Conservation (phyloP, 1,140 invertebrate genomes). For the Glomeris maerens region DNA sequence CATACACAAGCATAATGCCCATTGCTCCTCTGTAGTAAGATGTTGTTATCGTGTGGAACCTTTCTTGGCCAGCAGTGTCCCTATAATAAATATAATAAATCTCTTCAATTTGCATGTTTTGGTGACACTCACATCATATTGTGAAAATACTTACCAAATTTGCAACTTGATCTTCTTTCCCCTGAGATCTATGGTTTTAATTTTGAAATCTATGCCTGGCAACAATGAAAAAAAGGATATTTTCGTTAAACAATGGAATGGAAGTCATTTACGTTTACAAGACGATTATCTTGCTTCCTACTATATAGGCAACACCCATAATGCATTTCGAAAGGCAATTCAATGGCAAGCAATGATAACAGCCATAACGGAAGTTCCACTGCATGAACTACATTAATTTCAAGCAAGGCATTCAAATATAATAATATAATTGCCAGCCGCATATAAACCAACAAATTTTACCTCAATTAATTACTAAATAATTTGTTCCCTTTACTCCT, state of each 20-base stretch:
- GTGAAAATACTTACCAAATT: slow-evolving; percentile 63
- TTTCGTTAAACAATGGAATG: slow-evolving; percentile 1
- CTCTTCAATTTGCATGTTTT: not conserved
- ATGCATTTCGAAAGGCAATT: no score
- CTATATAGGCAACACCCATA: no score
- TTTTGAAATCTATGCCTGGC: slow-evolving; percentile 96
- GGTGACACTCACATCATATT: not conserved
- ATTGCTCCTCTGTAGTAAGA: slow-evolving; percentile 95
- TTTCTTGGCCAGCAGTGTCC: slow-evolving; percentile 87
- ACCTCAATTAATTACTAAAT: no score
- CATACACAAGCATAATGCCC: slow-evolving; percentile 98
- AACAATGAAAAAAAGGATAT: slow-evolving; percentile 27
- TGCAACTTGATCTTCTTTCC: slow-evolving; percentile 98
- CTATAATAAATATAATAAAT: slow-evolving; percentile 31
- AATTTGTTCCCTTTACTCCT: no score
- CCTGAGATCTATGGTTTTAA: slow-evolving; percentile 91
- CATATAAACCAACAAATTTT: no score
- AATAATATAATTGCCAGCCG: no score
- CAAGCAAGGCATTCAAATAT: no score
- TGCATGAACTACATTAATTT: no score
- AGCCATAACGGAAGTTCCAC: no score
- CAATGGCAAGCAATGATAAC: no score
- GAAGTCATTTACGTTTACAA: no score
- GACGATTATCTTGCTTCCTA: no score
- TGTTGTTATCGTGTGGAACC: slow-evolving; percentile 94